Percentiles rank a stretch among this genome's conserved stretches.
These are phyloP conservation scores for Tricholauxania praeusta DNA, from an alignment of 2,888 invertebrate species.

Conservation along the genomic window DNA sequence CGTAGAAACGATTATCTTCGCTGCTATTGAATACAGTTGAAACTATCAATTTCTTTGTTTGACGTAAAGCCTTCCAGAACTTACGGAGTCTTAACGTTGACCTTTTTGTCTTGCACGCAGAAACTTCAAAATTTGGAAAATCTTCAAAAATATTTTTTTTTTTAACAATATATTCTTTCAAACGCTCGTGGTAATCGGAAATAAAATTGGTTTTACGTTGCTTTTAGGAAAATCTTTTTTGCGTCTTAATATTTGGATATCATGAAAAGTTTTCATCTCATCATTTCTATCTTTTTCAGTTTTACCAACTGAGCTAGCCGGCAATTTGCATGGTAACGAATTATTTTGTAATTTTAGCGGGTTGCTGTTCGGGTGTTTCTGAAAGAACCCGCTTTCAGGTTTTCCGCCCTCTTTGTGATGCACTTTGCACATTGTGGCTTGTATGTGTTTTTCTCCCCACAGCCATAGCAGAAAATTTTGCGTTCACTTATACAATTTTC, in stretches of 20 bases:
- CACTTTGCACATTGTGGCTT: not conserved
- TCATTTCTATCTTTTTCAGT: not conserved
- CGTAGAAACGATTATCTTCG: too few species aligned
- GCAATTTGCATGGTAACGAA: not conserved
- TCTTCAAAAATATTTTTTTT: too few species aligned
- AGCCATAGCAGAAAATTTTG: constrained; percentile 29
- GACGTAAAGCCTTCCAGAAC: too few species aligned
- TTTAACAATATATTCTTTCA: not conserved
- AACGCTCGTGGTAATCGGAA: not conserved
- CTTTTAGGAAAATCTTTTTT: not conserved
- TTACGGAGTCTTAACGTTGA: too few species aligned
- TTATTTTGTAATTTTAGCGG: not conserved
- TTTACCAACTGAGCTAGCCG: too few species aligned
- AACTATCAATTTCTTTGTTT: too few species aligned
- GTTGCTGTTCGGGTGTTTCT: too few species aligned
- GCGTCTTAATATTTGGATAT: not conserved
- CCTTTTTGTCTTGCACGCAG: too few species aligned
- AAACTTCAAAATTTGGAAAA: too few species aligned
- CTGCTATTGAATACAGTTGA: too few species aligned
- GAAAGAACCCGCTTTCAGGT: not conserved
- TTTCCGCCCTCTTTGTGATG: not conserved
- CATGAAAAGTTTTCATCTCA: not conserved
- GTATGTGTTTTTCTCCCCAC: constrained; percentile 16
- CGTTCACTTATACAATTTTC: not conserved
- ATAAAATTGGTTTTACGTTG: not conserved